A percentile compares a stretch with the other conserved stretches of the same genome.
Conservation (phyloP, 2,797 vertebrate species). For the Lepidocolaptes lacrymiger region DNA sequence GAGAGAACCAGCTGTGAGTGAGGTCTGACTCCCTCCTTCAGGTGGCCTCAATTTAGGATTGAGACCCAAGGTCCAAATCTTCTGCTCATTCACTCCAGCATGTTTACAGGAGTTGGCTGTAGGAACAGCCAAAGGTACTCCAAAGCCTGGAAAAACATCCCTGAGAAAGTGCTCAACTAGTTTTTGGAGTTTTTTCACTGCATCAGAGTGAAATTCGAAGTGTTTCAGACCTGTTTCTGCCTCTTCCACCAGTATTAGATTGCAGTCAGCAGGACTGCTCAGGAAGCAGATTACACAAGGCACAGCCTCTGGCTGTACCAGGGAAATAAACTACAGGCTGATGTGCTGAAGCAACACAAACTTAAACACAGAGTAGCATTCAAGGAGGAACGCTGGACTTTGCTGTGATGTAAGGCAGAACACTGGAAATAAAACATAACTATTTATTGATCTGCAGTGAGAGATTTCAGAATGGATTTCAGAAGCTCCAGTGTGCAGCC, state of each 20-base stretch:
- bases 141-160: slow-evolving; percentile 11
- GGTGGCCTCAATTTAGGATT: neutral
- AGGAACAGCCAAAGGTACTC: neutral
- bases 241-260: neutral
- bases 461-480: slow-evolving; percentile 67
- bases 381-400: slow-evolving; percentile 27
- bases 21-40: neutral
- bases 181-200: neutral
- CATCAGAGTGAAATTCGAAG: neutral
- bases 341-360: slow-evolving; percentile 27
- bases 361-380: neutral
- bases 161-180: neutral
- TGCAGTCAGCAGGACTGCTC: neutral
- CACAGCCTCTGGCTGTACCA: neutral
- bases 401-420: slow-evolving; percentile 39
- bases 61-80: neutral
- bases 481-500: slow-evolving; percentile 49
- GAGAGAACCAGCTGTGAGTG: neutral
- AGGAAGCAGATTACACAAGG: neutral
- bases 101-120: neutral
- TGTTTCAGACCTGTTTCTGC: neutral
- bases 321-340: slow-evolving; percentile 31
- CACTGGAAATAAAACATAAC: slow-evolving; percentile 62
- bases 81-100: neutral
- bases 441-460: slow-evolving; percentile 70